Conservation (phyloP, 2,113 vertebrate genomes). For the Rhegmatorhina hoffmannsi region DNA sequence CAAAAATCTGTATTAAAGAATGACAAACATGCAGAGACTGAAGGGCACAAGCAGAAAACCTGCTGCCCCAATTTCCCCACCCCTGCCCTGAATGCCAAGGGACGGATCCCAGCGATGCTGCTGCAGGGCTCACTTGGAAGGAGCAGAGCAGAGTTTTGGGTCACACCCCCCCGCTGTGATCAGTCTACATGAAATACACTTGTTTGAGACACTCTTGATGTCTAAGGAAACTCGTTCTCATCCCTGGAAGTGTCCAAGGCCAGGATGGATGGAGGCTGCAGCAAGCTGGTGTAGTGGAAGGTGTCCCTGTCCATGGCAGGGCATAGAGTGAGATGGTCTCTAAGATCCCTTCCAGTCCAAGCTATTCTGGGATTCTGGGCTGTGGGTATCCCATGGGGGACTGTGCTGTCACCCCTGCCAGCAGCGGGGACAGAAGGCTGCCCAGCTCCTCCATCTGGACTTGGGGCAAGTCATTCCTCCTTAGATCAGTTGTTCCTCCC, state of each 20-base stretch:
- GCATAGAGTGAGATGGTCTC: background rate
- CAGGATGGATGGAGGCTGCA: accelerated
- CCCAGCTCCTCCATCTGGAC: background rate
- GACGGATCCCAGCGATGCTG: background rate
- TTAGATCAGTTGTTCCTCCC: accelerated
- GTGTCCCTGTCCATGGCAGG: background rate
- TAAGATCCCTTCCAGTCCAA: background rate
- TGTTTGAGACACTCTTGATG: background rate
- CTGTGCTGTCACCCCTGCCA: background rate
- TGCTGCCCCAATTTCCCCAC: background rate
- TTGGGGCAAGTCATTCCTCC: no score
- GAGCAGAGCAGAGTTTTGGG: background rate
- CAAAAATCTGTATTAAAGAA: background rate
- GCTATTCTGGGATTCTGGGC: background rate
- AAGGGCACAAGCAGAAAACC: background rate
- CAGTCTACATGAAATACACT: background rate
- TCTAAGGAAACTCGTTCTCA: background rate
- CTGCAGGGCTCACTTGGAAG: accelerated
- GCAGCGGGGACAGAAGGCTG: background rate
- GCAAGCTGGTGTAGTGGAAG: background rate
- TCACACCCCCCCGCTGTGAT: accelerated
- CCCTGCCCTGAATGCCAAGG: background rate
- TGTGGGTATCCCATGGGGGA: background rate
- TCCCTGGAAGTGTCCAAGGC: background rate
- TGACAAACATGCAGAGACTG: accelerated